Conservation (phyloP, 2,888 invertebrate species). For the Plagodis dolabraria region DNA sequence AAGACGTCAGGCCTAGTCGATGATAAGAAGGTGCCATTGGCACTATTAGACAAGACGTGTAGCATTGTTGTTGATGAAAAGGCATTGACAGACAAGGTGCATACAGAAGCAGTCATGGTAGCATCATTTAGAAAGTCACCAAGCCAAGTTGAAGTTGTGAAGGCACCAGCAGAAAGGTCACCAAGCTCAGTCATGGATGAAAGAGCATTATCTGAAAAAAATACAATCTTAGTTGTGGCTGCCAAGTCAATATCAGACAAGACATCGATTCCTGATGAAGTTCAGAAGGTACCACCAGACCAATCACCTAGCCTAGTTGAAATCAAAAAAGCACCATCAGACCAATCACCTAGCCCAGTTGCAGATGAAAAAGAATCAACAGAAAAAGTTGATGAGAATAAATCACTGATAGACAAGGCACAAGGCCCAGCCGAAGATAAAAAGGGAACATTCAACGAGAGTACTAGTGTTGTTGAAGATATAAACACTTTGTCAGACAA, state of each 20-base stretch:
- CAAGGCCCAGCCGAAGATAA: too few relatives aligned
- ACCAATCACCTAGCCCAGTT: too few relatives aligned
- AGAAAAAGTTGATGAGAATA: not conserved
- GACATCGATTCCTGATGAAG: constrained; percentile 1
- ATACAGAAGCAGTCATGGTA: too few relatives aligned
- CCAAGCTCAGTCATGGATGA: constrained; percentile 16
- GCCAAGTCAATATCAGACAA: not conserved
- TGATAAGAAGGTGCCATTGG: too few relatives aligned
- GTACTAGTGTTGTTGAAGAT: constrained; percentile 6
- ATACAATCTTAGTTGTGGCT: not conserved
- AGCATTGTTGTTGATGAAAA: too few relatives aligned
- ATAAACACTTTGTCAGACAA: too few relatives aligned
- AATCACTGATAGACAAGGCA: not conserved
- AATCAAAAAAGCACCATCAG: too few relatives aligned
- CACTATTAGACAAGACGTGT: too few relatives aligned
- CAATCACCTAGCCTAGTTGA: not conserved
- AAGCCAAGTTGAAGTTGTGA: constrained; percentile 6
- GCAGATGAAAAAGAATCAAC: not conserved
- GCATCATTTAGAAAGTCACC: too few relatives aligned
- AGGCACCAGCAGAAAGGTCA: constrained; percentile 7
- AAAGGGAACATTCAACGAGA: constrained; percentile 3
- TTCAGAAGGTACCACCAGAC: constrained; percentile 1
- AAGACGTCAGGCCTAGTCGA: too few relatives aligned
- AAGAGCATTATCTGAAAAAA: not conserved
- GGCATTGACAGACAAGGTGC: too few relatives aligned